Percentiles rank a stretch among this genome's conserved stretches.
phyloP scores from a whole-genome alignment of 2,888 invertebrate genomes.

The Oxycera nigricornis region DNA sequence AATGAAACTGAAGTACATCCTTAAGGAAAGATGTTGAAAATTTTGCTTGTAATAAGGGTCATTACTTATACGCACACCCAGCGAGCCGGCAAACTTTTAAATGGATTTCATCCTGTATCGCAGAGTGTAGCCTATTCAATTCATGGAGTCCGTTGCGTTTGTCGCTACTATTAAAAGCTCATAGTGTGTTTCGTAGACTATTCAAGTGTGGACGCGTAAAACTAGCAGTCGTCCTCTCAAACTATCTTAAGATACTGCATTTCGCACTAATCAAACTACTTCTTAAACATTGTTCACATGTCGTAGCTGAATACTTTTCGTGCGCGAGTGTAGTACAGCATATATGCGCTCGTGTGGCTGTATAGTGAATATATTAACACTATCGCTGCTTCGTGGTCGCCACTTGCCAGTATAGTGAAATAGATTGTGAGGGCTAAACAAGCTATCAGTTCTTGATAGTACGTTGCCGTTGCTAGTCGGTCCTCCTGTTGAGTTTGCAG shows the following conservation, averaged over 20 bases:
- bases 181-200: background rate
- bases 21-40: too few species aligned
- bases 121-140: background rate
- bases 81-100: background rate
- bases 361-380: conserved; percentile 2
- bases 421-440: background rate
- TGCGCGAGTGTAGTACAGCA: background rate
- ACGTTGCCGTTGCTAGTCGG: conserved; percentile 22
- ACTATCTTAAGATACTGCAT: background rate
- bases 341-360: background rate
- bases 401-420: background rate
- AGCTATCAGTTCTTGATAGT: conserved; percentile 32
- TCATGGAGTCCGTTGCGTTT: background rate
- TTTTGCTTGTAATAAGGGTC: background rate
- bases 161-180: background rate
- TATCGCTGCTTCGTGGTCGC: background rate
- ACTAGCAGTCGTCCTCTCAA: background rate
- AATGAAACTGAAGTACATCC: too few species aligned
- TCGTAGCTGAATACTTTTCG: background rate
- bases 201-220: background rate
- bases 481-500: background rate
- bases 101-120: background rate
- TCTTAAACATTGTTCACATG: background rate
- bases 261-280: background rate
- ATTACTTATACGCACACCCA: too few species aligned